Base-by-base conservation (phyloP, 2,888 invertebrate genomes). In the Octonoba sinensis region DNA sequence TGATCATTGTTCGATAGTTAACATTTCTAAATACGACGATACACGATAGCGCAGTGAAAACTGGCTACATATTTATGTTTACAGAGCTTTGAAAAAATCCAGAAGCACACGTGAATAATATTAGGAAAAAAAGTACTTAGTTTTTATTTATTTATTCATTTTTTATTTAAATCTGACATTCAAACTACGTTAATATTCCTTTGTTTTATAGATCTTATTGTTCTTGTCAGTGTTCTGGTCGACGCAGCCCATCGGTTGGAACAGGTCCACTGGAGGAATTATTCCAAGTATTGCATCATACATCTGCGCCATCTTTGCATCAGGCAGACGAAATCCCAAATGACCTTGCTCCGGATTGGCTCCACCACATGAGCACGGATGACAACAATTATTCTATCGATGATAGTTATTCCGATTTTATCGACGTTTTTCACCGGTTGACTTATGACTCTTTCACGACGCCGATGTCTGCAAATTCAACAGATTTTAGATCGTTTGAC, bases 231-330 rank as follows among this genome's bases (percentile, higher is more conserved):
- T 64, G 64, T 20, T 18, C 64, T 11, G 64, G 64, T 3, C 46
- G 46, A 8, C 8, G 64, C 1, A 47, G 46, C 46, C 47, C 64
- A 18, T 12, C 64, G 2, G 16, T 20, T 46, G 64, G 64, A 16
- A 22, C 64, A 18, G 64, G 64, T 12, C 64, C 64, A 16, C 18
- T 64, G 11, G 64, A 64, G 46, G 64, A 64, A 16, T 22, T 64
- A 47, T 64, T 64, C 20, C 46, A 47, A 47, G 64, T 64, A 46
- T 47, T 64, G 18, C n/a, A 8, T 18, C 36, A 6, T 8, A 2
- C 16, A 18, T 12, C 54, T 11, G 4, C 36, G 36, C 36, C 36
- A 36, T 36, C 36, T 3, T 27, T 27, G 36, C 36, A 3, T 8
- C 11, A 6, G 11, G 3, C 36, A 36, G 36, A 36, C 3, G n/a